Evolutionary conservation across 2,888 invertebrate genomes (phyloP).

Genomic region (Temnothorax unifasciatus): DNA sequence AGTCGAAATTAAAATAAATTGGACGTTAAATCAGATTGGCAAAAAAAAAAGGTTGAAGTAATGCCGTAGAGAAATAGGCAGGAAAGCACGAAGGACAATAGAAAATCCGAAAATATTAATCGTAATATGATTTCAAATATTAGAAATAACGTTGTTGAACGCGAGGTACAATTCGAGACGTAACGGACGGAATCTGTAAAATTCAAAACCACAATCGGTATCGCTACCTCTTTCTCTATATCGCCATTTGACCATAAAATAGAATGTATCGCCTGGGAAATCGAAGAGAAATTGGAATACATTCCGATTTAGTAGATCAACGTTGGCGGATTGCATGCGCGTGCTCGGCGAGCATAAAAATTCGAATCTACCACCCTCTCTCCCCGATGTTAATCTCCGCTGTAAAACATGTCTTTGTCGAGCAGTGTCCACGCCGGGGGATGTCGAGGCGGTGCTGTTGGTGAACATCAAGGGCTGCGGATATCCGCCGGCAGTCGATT

Average conservation of each 20-base stretch:
- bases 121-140: neutral
- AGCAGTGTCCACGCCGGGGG: constrained; percentile 80
- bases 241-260: constrained; percentile 14
- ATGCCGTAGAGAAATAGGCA: neutral
- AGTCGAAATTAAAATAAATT: neutral
- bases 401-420: constrained; percentile 42
- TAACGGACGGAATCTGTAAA: neutral
- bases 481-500: constrained; percentile 92
- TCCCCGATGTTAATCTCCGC: neutral
- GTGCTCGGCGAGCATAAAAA: constrained; percentile 3
- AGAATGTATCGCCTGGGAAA: constrained; percentile 32
- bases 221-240: neutral
- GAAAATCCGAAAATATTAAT: constrained; percentile 1
- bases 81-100: neutral
- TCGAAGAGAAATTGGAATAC: constrained; percentile 38
- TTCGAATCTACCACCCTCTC: neutral
- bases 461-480: constrained; percentile 95
- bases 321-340: constrained; percentile 27
- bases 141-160: neutral
- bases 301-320: constrained; percentile 15
- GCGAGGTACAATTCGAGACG: neutral
- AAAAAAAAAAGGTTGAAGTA: neutral
- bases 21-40: neutral
- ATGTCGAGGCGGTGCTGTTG: constrained; percentile 89
- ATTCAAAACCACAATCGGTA: neutral